Conservation (phyloP, 2,113 vertebrate species). For the Chloropsis hardwickii region DNA sequence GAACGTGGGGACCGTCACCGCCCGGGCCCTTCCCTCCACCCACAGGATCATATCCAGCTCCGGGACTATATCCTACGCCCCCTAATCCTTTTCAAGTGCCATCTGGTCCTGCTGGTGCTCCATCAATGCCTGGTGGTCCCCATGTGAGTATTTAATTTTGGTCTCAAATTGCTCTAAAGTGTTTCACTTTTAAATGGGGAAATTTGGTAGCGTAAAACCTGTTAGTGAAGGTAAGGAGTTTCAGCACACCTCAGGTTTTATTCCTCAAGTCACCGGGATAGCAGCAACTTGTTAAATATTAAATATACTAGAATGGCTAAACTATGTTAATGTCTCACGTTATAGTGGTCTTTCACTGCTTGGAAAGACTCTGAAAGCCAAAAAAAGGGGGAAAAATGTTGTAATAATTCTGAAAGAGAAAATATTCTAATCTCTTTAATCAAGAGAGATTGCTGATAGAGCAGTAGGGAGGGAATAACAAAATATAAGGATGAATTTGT, state of each 20-base stretch:
- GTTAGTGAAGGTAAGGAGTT: background rate
- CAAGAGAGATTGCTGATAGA: background rate
- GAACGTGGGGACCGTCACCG: slow-evolving; percentile 78
- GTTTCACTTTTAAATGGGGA: accelerated
- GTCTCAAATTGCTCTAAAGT: background rate
- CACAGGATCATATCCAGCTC: slow-evolving; percentile 75
- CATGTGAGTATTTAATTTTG: slow-evolving; percentile 70
- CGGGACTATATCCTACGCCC: slow-evolving; percentile 77
- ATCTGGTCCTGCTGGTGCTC: slow-evolving; percentile 77
- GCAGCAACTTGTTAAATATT: background rate
- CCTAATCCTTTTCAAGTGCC: slow-evolving; percentile 78
- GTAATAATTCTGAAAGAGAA: background rate
- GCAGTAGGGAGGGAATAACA: background rate
- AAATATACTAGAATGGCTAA: background rate
- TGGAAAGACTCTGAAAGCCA: background rate
- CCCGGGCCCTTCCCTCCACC: slow-evolving; percentile 76
- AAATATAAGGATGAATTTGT: background rate
- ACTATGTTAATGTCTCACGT: accelerated
- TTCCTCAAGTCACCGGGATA: background rate
- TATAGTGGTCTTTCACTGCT: background rate
- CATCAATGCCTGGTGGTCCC: slow-evolving; percentile 74
- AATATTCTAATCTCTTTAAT: background rate
- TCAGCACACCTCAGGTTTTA: background rate
- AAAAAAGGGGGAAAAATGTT: background rate
- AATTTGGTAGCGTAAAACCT: accelerated